These are phyloP conservation scores for Callipepla squamata DNA, from an alignment of 2,113 vertebrate genomes.

Conservation along the genomic window DNA sequence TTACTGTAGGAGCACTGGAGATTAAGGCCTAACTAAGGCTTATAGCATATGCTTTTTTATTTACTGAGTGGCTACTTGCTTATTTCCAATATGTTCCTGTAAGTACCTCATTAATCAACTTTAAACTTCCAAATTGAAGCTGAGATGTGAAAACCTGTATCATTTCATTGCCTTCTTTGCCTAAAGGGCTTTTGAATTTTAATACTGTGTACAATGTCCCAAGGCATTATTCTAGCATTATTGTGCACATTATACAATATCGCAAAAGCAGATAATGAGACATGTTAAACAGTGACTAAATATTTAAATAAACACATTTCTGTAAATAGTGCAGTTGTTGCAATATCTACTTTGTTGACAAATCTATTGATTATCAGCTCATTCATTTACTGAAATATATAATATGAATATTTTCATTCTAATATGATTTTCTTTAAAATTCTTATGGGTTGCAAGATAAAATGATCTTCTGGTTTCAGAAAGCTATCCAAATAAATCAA, in stretches of 20 bases:
- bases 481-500: neutral
- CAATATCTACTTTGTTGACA: slow-evolving; percentile 25
- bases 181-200: slow-evolving; percentile 2
- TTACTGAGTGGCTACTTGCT: slow-evolving; percentile 51
- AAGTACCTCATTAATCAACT: slow-evolving; percentile 66
- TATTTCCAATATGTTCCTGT: slow-evolving; percentile 22
- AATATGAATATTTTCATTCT: neutral
- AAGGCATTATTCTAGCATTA: slow-evolving; percentile 24
- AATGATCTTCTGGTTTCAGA: neutral
- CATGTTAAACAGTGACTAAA: slow-evolving; percentile 53
- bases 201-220: neutral
- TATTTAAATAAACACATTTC: slow-evolving; percentile 65
- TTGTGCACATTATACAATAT: slow-evolving; percentile 38
- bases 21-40: slow-evolving; percentile 3
- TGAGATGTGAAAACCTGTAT: neutral
- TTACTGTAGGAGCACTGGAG: neutral
- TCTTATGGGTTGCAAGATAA: neutral
- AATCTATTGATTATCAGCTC: slow-evolving; percentile 36
- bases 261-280: slow-evolving; percentile 50
- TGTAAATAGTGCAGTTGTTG: neutral
- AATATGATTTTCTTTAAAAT: neutral
- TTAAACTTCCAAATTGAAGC: slow-evolving; percentile 42
- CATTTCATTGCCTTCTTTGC: slow-evolving; percentile 13
- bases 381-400: slow-evolving; percentile 45
- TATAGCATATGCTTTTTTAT: slow-evolving; percentile 14